Conservation (phyloP, 1,140 invertebrate genomes). For the Eumeta japonica region DNA sequence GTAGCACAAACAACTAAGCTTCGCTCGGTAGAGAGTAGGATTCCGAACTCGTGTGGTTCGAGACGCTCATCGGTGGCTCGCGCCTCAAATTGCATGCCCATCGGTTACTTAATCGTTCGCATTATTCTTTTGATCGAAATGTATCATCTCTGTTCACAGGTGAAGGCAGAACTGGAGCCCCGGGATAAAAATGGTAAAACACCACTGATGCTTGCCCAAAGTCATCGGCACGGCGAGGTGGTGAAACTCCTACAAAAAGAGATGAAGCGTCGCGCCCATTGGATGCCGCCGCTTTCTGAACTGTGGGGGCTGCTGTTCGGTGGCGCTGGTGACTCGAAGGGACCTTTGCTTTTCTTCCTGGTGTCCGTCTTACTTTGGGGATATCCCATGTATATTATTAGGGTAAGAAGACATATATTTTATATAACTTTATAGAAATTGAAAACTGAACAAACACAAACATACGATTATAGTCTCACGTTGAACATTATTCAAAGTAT, state of each 20-base stretch:
- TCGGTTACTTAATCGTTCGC: too few relatives aligned
- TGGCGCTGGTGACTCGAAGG: constrained; percentile 85
- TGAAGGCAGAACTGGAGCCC: constrained; percentile 80
- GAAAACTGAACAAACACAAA: too few relatives aligned
- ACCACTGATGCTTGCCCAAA: constrained; percentile 82
- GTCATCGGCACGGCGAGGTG: constrained; percentile 81
- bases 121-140: too few relatives aligned
- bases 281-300: constrained; percentile 83
- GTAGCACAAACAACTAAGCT: too few relatives aligned
- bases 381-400: constrained; percentile 89
- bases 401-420: constrained; percentile 61
- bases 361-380: constrained; percentile 85
- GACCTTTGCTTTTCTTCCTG: constrained; percentile 81
- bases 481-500: too few relatives aligned
- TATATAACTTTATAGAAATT: background rate
- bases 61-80: too few relatives aligned
- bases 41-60: too few relatives aligned
- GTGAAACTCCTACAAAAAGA: constrained; percentile 78
- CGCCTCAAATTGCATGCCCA: too few relatives aligned
- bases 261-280: constrained; percentile 75
- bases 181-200: constrained; percentile 90
- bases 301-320: constrained; percentile 89
- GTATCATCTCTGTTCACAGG: constrained; percentile 54
- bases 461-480: too few relatives aligned
- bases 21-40: too few relatives aligned